These are phyloP conservation scores for Pterostichus niger DNA, from an alignment of 2,888 invertebrate species.

Conservation along the genomic window DNA sequence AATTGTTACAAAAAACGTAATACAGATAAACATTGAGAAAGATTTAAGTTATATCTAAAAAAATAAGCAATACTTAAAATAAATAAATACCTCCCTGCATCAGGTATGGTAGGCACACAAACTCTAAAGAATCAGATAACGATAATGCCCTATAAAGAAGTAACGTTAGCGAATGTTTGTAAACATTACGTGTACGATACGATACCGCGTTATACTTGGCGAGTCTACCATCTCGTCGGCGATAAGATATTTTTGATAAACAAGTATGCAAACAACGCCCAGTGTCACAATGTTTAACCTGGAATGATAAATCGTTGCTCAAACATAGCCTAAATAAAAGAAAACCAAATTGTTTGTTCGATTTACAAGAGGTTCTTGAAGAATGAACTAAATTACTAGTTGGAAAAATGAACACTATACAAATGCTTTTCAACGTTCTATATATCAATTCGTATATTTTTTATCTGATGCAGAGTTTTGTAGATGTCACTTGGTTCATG, in stretches of 20 bases:
- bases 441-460: no score
- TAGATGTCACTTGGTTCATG: no score
- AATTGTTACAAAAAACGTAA: no score
- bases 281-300: conserved; percentile 25
- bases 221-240: neutral
- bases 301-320: conserved; percentile 20
- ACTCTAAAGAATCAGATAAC: conserved; percentile 5
- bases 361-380: no score
- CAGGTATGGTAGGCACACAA: neutral
- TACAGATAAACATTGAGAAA: no score
- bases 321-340: conserved; percentile 5
- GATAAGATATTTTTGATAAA: conserved; percentile 19
- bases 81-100: neutral
- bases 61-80: neutral
- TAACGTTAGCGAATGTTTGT: conserved; percentile 21
- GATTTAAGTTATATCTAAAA: neutral
- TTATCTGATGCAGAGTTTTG: no score
- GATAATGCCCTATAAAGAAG: conserved; percentile 28
- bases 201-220: neutral
- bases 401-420: no score
- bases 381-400: no score
- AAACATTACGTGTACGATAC: conserved; percentile 16
- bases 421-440: no score
- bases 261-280: conserved; percentile 22
- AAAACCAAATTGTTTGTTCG: neutral